These are phyloP conservation scores for Euborellia annulipes DNA, from an alignment of 1,140 invertebrate species.

Conservation along the genomic window DNA sequence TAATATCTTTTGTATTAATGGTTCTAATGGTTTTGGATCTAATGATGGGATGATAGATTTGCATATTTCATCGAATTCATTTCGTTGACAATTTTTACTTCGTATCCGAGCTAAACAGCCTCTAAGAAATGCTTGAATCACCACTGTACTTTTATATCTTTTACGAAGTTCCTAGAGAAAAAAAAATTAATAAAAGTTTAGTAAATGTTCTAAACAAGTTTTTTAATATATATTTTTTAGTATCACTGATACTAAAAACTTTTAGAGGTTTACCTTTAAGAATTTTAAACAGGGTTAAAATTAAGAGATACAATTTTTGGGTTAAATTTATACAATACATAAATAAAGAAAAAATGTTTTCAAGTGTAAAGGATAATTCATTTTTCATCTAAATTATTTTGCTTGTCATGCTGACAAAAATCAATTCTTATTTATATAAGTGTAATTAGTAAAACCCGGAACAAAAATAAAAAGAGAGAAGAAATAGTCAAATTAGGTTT, in stretches of 20 bases:
- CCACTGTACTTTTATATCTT: constrained; percentile 47
- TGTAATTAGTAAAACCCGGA: constrained; percentile 5
- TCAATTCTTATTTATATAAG: constrained; percentile 3
- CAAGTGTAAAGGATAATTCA: too few relatives aligned
- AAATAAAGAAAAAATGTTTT: too few relatives aligned
- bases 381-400: too few relatives aligned
- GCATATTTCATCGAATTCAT: constrained; percentile 47
- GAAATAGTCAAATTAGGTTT: neutral
- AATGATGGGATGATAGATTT: constrained; percentile 23
- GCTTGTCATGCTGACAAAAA: constrained; percentile 6
- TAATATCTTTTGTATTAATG: constrained; percentile 42
- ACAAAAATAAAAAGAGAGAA: neutral
- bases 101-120: constrained; percentile 53
- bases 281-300: too few relatives aligned
- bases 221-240: too few relatives aligned
- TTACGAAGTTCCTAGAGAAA: constrained; percentile 44
- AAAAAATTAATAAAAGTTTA: too few relatives aligned
- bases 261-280: too few relatives aligned
- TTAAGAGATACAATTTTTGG: too few relatives aligned
- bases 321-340: too few relatives aligned
- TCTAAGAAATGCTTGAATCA: constrained; percentile 63
- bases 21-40: constrained; percentile 33
- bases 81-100: constrained; percentile 43
- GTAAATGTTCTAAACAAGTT: too few relatives aligned
- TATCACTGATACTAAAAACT: too few relatives aligned